Evolutionary conservation across 2,888 invertebrate species (phyloP).

Genomic region (Brachyptera putata): DNA sequence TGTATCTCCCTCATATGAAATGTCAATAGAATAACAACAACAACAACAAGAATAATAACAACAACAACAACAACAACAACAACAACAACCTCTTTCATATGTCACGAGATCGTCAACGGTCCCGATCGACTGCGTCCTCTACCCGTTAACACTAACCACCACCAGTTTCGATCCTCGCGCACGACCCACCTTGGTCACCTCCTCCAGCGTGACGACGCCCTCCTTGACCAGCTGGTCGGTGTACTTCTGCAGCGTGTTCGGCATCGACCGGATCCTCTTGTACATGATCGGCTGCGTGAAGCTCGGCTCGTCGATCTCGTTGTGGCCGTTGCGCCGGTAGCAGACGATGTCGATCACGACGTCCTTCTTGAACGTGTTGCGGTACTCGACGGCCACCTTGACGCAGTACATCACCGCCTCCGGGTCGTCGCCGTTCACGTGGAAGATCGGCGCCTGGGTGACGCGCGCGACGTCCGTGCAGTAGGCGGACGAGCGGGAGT

Average conservation of each 20-base stretch:
- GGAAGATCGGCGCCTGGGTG: slow-evolving; percentile 89
- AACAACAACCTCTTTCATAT: too few relatives aligned
- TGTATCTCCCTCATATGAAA: too few relatives aligned
- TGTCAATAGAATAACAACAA: too few relatives aligned
- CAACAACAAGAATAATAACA: too few relatives aligned
- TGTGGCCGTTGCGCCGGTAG: slow-evolving; percentile 83
- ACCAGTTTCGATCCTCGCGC: too few relatives aligned
- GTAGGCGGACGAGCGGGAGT: slow-evolving; percentile 81
- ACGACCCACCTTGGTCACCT: slow-evolving; percentile 50
- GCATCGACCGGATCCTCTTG: slow-evolving; percentile 46
- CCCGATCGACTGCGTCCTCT: too few relatives aligned
- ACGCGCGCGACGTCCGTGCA: slow-evolving; percentile 88
- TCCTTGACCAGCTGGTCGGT: slow-evolving; percentile 4
- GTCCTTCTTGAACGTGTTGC: slow-evolving; percentile 81
- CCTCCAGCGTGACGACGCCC: slow-evolving; percentile 11
- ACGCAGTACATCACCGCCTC: slow-evolving; percentile 88
- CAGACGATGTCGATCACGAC: slow-evolving; percentile 78
- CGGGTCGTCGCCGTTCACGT: slow-evolving; percentile 91
- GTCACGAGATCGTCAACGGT: too few relatives aligned
- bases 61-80: too few relatives aligned
- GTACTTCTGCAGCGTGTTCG: slow-evolving; percentile 16
- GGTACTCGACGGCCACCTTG: slow-evolving; percentile 80
- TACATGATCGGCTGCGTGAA: slow-evolving; percentile 95
- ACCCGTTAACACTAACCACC: too few relatives aligned
- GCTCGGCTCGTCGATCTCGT: slow-evolving; percentile 93